Evolutionary conservation across 1,140 invertebrate genomes (phyloP).

Genomic region (Drusus annulatus): DNA sequence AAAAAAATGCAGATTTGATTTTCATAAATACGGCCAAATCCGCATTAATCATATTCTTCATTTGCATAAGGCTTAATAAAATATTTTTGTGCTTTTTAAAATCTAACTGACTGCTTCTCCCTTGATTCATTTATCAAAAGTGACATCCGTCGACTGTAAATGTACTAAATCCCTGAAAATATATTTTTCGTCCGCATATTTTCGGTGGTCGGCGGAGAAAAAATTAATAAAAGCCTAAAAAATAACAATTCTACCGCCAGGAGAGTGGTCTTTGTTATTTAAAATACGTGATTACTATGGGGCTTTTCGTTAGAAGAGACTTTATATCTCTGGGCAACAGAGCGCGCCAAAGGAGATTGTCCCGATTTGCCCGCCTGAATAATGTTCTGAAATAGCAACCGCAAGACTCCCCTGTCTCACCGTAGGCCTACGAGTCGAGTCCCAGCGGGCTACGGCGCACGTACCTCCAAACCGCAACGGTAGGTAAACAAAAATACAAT

Average conservation of each 20-base stretch:
- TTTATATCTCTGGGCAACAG: conserved; percentile 31
- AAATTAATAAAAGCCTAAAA: conserved; percentile 25
- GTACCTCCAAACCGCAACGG: too few relatives aligned
- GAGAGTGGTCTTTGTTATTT: conserved; percentile 39
- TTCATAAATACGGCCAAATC: too few relatives aligned
- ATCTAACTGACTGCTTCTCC: background rate
- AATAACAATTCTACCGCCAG: conserved; percentile 27
- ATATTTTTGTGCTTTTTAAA: background rate
- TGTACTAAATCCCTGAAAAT: conserved; percentile 22
- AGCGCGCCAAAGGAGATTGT: background rate
- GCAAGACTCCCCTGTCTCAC: too few relatives aligned
- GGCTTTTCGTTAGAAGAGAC: background rate
- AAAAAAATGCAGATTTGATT: too few relatives aligned
- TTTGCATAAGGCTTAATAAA: conserved; percentile 5
- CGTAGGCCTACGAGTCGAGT: too few relatives aligned
- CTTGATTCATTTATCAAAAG: conserved; percentile 7
- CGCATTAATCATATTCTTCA: background rate
- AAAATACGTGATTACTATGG: conserved; percentile 41
- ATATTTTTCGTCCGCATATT: conserved; percentile 6
- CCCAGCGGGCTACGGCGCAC: too few relatives aligned
- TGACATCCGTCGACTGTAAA: conserved; percentile 7
- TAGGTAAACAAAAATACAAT: too few relatives aligned
- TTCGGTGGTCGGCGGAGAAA: conserved; percentile 7
- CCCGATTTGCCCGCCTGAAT: conserved; percentile 1
- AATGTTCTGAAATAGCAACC: conserved; percentile 24